Base-by-base conservation (phyloP, 1,140 invertebrate genomes). In the Rhopalosiphum padi region DNA sequence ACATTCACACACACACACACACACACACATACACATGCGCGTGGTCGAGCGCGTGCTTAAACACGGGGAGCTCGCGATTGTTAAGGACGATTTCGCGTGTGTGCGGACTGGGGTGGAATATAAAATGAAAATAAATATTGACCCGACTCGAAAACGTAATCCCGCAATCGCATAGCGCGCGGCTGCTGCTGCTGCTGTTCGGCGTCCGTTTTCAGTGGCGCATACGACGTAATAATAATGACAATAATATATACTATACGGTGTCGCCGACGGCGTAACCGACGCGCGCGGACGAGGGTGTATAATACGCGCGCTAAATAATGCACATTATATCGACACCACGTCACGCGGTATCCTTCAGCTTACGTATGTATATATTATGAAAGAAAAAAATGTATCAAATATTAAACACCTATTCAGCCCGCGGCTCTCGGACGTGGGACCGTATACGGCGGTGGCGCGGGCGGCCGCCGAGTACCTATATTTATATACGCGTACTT, bases 41-140 rank as follows among this genome's bases (percentile, higher is more conserved):
- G 15, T n/a, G 60, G 60, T 6, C 60, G 60, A 68, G 60, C 15
- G 60, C 30, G 60, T 77, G 60, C 15, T 77, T 77, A 77, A 77
- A 77, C 60, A n/a, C 11, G 60, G 60, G 11, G 15, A n/a, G 30
- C 4, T 77, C 0, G 5, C 60, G 60, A 77, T 18, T 68, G 60
- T n/a, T 18, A 18, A 68, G 60, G 60, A 68, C 30, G 60, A 68
- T 68, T 68, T 68, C 60, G 55, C 25, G 7, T 9, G 30, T 15
- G 30, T 15, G 60, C 2, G 60, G 3, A n/a, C 11, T 4, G 60
- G 30, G 60, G 60, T 0, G 60, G 60, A 18, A n/a, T n/a, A 77
- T 77, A 21, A 77, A 77, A 77, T 77, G 60, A 77, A n/a, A 77
- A 77, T 77, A 77, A 77, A 77, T 77, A 77, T 77, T 77, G 60